Evolutionary conservation across 2,888 invertebrate species (phyloP).

Genomic region (Myathropa florea): DNA sequence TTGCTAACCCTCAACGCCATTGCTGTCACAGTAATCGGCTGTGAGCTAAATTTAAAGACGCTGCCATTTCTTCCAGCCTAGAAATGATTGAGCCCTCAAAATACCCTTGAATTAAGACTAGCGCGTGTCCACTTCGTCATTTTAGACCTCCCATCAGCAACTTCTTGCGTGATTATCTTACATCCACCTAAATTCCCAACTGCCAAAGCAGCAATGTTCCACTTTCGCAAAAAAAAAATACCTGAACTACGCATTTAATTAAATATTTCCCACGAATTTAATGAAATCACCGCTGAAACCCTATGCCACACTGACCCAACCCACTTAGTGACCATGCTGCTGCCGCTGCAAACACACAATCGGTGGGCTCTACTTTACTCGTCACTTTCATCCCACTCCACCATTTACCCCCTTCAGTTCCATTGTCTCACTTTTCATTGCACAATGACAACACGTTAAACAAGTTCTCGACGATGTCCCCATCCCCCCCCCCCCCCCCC

Average conservation of each 20-base stretch:
- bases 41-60: too few species aligned
- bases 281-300: constrained; percentile 49
- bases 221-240: neutral
- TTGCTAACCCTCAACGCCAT: too few species aligned
- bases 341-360: constrained; percentile 11
- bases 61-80: neutral
- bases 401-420: neutral
- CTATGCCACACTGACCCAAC: constrained; percentile 61
- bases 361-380: constrained; percentile 4
- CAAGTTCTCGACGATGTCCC: neutral
- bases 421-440: constrained; percentile 32
- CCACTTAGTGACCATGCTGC: constrained; percentile 11
- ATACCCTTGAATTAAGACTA: neutral
- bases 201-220: constrained; percentile 1
- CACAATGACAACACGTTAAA: constrained; percentile 13
- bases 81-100: neutral
- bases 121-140: too few species aligned
- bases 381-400: neutral
- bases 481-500: too few species aligned
- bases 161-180: neutral
- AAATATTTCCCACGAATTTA: constrained; percentile 27
- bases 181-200: neutral
- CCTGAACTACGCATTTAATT: constrained; percentile 17
- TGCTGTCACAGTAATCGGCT: too few species aligned
- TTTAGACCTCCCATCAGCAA: neutral